Evolutionary conservation across 1,140 invertebrate genomes (phyloP).

Genomic region (Diorhabda carinulata): DNA sequence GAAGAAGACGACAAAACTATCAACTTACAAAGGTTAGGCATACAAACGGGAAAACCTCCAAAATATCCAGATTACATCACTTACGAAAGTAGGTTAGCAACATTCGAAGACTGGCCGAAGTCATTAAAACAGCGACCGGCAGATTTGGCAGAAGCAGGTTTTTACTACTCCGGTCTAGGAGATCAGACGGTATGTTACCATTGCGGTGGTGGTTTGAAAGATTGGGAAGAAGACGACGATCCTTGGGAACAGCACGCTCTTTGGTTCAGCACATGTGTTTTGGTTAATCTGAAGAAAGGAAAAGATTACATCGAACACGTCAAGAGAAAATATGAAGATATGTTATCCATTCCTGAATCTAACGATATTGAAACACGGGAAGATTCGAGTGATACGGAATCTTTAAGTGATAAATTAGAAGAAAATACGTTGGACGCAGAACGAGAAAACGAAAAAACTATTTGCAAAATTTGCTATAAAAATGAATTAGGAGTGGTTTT

Average conservation of each 20-base stretch:
- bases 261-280: constrained; percentile 77
- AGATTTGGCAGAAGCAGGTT: constrained; percentile 79
- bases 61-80: constrained; percentile 62
- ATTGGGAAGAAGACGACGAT: constrained; percentile 81
- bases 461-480: constrained; percentile 76
- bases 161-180: constrained; percentile 79
- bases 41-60: constrained; percentile 48
- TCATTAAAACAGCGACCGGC: constrained; percentile 70
- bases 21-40: constrained; percentile 43
- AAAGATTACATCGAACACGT: constrained; percentile 54
- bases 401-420: background rate
- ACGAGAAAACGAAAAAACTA: constrained; percentile 19
- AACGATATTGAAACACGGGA: constrained; percentile 27
- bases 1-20: constrained; percentile 44
- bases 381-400: constrained; percentile 16
- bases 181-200: constrained; percentile 84
- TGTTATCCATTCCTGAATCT: constrained; percentile 6
- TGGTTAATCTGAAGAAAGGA: constrained; percentile 70
- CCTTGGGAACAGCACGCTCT: constrained; percentile 85
- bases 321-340: constrained; percentile 23
- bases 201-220: constrained; percentile 80
- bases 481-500: constrained; percentile 81
- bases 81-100: constrained; percentile 62
- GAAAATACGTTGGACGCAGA: background rate
- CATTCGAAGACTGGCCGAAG: constrained; percentile 72